Base-by-base conservation (phyloP, 35 echinoderm and acorn worm species). In the Apostichopus japonicus region DNA sequence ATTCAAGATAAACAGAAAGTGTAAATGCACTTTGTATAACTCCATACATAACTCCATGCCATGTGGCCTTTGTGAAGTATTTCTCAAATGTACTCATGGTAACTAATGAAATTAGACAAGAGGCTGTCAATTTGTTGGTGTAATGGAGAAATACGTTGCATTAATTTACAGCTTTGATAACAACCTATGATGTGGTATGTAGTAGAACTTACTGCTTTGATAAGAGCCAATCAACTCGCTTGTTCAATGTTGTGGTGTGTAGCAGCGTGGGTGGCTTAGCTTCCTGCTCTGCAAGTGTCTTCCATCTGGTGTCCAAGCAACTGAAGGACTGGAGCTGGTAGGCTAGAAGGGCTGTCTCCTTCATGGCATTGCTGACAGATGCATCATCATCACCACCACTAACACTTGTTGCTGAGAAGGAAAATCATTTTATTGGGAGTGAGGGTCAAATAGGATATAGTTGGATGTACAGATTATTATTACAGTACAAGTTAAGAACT, bases 321-420 rank as follows among this genome's bases (percentile, higher is more conserved):
- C 62, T 21, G 65, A 94, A 94, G 76, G 88, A 72, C 78, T 94
- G 93, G 54, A 94, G 67, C 44, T 90, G 59, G 61, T 91, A 94
- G 0, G 93, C 89, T 23, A 88, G 70, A 8, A 94, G 78, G n/a
- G 93, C 90, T 11, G 93, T 90, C 79, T 90, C 81, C 21, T 17
- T n/a, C 24, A 84, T 80, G 7, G 93, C 63, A 75, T 94, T 78
- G 88, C 56, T 81, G 72, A 88, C 90, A 61, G 23, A 77, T 1
- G 27, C 77, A 55, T 92, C 90, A 24, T 92, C 91, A 13, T 92
- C 92, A 23, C 11, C 23, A 44, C 33, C 27, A 44, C 15, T 78
- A 23, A 23, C 91, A 55, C 24, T 77, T 8, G 87, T 10, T 79
- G 51, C 10, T n/a, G 8, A 2, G 5, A 56, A 14, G 19, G 5